phyloP scores from a whole-genome alignment of 2,888 invertebrate species.

The Melieria omissa region DNA sequence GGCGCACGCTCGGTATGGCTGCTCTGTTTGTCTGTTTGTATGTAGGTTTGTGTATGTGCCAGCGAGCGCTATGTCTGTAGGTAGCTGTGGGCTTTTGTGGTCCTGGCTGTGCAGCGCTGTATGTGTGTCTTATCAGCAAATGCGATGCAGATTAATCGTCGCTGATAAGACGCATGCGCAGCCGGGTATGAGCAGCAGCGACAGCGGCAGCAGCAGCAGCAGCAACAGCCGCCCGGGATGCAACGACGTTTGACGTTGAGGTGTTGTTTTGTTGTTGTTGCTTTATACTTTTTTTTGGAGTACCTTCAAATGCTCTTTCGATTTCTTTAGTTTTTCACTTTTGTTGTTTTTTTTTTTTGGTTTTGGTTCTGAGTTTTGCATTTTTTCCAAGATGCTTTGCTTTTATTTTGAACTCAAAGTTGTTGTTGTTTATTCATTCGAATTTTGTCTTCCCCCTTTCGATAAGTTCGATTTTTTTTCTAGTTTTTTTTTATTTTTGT shows the following conservation, averaged over 20 bases:
- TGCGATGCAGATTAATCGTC: constrained; percentile 55
- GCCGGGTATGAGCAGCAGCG: constrained; percentile 33
- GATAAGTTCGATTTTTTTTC: background rate
- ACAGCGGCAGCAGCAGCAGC: constrained; percentile 30
- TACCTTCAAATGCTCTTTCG: background rate
- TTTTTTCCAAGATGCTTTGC: too few species aligned
- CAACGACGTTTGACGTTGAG: constrained; percentile 22
- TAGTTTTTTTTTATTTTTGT: background rate
- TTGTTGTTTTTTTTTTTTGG: background rate
- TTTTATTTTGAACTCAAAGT: too few species aligned
- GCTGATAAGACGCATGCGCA: constrained; percentile 35
- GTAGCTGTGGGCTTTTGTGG: constrained; percentile 17
- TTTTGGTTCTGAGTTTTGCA: too few species aligned
- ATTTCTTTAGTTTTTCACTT: background rate
- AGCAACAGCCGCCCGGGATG: background rate
- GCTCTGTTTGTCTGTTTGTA: background rate
- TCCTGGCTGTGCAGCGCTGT: constrained; percentile 25
- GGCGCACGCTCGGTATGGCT: too few species aligned
- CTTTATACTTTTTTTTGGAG: background rate
- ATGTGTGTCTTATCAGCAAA: constrained; percentile 30
- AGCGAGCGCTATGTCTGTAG: background rate
- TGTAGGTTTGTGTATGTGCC: background rate
- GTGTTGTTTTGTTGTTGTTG: constrained; percentile 4
- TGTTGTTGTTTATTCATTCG: background rate
- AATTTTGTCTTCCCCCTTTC: background rate